Evolutionary conservation across 2,888 invertebrate species (phyloP), one percentile per base, ranked within the genome.

Genomic region (Orchesellides sinensis): DNA sequence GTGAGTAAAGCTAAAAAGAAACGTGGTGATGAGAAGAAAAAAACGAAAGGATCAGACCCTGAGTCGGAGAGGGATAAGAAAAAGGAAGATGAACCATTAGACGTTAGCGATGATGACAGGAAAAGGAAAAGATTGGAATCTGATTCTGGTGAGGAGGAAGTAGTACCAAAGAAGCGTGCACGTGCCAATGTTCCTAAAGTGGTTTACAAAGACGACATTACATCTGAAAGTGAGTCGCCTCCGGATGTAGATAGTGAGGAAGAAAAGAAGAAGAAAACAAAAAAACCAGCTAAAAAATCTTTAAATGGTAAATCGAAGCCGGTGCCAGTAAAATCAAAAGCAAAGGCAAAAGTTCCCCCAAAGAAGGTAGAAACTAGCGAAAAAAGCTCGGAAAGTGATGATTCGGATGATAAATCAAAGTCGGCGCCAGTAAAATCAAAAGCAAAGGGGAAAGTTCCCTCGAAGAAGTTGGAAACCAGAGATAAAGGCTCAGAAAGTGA

Each of bases 1-100:
- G n/a, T n/a, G n/a, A n/a, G n/a, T n/a, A 70, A 70, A 63, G 25
- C 52, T 23, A 40, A 47, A n/a, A 73, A 73, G 73, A 73, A 61
- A 40, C 8, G 10, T 1, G 49, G 52, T 3, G 65, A 19, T 27
- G 47, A 56, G 21, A 40, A 54, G 14, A 27, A 61, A n/a, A n/a
- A 59, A n/a, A 59, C 23, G n/a, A n/a, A n/a, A n/a, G n/a, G n/a
- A n/a, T n/a, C n/a, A n/a, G n/a, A n/a, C n/a, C 5, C 47, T 35
- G 52, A 54, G 12, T n/a, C 49, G 52, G 29, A 35, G 52, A 54
- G 27, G 63, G 69, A 63, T 10, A 59, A 32, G 27, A 12, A 49
- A 70, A 35, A 14, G 27, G 21, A 72, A 65, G 40, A 23, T n/a
- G n/a, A n/a, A n/a, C n/a, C n/a, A n/a, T n/a, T n/a, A n/a, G n/a